Evolutionary conservation across 1,140 invertebrate genomes (phyloP).

Genomic region (Drosophila kikkawai): DNA sequence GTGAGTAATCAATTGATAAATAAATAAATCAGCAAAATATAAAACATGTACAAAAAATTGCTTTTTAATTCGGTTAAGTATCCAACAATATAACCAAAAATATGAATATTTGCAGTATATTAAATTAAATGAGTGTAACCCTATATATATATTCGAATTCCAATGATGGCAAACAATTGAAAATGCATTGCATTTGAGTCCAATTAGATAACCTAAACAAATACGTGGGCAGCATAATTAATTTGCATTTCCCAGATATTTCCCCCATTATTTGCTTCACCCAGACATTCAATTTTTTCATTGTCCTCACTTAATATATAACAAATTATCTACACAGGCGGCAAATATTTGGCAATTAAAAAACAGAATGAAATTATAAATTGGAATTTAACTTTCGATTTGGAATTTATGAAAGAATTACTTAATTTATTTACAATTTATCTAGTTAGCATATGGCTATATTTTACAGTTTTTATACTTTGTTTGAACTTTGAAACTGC

Average conservation of each 20-base stretch:
- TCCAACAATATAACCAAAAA: background rate
- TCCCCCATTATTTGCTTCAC: slow-evolving; percentile 14
- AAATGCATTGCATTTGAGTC: slow-evolving; percentile 48
- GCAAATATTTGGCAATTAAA: slow-evolving; percentile 58
- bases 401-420: slow-evolving; percentile 2
- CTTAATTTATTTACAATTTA: slow-evolving; percentile 27
- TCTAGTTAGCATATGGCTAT: slow-evolving; percentile 10
- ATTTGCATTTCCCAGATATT: slow-evolving; percentile 63
- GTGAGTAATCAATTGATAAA: background rate
- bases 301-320: slow-evolving; percentile 43
- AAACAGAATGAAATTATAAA: slow-evolving; percentile 34
- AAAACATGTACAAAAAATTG: background rate
- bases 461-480: background rate
- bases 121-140: slow-evolving; percentile 49
- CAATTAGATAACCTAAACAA: slow-evolving; percentile 74
- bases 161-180: slow-evolving; percentile 34
- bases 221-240: slow-evolving; percentile 64
- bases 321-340: slow-evolving; percentile 37
- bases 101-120: slow-evolving; percentile 31
- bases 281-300: background rate
- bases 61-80: slow-evolving; percentile 21
- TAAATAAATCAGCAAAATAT: background rate
- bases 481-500: background rate
- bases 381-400: slow-evolving; percentile 4
- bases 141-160: slow-evolving; percentile 37